Percentiles rank a stretch among this genome's conserved stretches.
Evolutionary conservation across 2,888 invertebrate genomes (phyloP).

Genomic region (Ceraclea dissimilis): DNA sequence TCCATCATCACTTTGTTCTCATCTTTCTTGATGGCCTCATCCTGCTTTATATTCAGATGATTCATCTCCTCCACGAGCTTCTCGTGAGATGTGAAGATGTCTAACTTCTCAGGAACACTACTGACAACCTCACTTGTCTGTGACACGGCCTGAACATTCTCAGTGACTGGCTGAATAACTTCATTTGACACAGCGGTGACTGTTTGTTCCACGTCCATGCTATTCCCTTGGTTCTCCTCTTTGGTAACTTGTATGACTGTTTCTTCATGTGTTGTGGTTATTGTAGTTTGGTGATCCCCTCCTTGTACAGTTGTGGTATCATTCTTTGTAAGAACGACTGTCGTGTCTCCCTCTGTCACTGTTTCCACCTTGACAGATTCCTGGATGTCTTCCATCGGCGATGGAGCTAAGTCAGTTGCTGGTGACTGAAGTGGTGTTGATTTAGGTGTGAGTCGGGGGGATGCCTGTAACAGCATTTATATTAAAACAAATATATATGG

Average conservation of each 20-base stretch:
- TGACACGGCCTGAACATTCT: slow-evolving; percentile 3
- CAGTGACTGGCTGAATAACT: slow-evolving; percentile 27
- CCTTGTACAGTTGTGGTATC: not conserved
- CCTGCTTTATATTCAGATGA: slow-evolving; percentile 29
- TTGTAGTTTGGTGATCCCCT: not conserved
- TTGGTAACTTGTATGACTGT: slow-evolving; percentile 34
- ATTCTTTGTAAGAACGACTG: not conserved
- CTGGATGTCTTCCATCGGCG: slow-evolving; percentile 28
- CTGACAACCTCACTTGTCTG: slow-evolving; percentile 28
- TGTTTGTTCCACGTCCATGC: slow-evolving; percentile 29
- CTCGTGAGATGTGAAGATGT: slow-evolving; percentile 8
- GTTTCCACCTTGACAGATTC: slow-evolving; percentile 31
- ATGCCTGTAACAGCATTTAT: slow-evolving; percentile 28
- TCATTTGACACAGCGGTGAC: slow-evolving; percentile 27
- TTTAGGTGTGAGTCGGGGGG: slow-evolving; percentile 41
- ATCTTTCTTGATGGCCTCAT: slow-evolving; percentile 31
- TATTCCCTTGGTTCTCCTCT: slow-evolving; percentile 31
- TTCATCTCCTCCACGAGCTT: slow-evolving; percentile 30
- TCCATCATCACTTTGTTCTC: slow-evolving; percentile 30
- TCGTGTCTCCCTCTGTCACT: slow-evolving; percentile 26
- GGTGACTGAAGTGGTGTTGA: slow-evolving; percentile 53
- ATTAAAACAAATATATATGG: not conserved
- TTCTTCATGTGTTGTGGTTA: slow-evolving; percentile 15
- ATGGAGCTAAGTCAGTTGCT: slow-evolving; percentile 36
- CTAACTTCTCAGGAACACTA: not conserved